Conservation (phyloP, 2,797 vertebrate genomes). For the Choloepus didactylus region DNA sequence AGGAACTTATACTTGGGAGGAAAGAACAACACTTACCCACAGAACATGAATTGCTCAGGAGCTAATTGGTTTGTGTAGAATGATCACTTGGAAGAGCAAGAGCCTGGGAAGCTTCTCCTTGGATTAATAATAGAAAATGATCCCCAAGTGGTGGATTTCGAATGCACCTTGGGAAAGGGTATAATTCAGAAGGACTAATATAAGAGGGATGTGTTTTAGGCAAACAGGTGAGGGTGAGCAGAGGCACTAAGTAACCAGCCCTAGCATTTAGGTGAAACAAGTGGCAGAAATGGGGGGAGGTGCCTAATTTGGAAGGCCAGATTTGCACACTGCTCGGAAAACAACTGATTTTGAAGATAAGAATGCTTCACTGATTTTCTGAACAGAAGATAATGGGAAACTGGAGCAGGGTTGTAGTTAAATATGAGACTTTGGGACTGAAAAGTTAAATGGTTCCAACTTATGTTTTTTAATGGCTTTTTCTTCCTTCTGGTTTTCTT, state of each 20-base stretch:
- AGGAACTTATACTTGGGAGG: neutral
- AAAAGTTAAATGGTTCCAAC: neutral
- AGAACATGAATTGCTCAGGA: rapidly evolving
- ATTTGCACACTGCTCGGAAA: rapidly evolving
- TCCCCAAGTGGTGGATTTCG: neutral
- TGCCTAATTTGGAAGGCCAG: rapidly evolving
- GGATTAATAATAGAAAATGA: neutral
- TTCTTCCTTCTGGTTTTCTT: neutral
- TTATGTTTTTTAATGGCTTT: neutral
- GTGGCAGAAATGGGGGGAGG: neutral
- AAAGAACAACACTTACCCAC: rapidly evolving
- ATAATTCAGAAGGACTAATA: neutral
- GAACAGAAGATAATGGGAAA: neutral
- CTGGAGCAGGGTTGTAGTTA: no score
- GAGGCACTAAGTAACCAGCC: neutral
- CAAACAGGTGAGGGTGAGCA: rapidly evolving
- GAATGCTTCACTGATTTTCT: neutral
- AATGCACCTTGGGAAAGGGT: neutral
- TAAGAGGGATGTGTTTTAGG: neutral
- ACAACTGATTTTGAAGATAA: neutral
- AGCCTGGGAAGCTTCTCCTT: no score
- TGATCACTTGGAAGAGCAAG: no score
- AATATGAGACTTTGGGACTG: neutral
- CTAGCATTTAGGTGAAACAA: no score
- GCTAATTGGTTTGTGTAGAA: no score